phyloP scores from a whole-genome alignment of 2,797 vertebrate species.

The Emydoidea blandingii region DNA sequence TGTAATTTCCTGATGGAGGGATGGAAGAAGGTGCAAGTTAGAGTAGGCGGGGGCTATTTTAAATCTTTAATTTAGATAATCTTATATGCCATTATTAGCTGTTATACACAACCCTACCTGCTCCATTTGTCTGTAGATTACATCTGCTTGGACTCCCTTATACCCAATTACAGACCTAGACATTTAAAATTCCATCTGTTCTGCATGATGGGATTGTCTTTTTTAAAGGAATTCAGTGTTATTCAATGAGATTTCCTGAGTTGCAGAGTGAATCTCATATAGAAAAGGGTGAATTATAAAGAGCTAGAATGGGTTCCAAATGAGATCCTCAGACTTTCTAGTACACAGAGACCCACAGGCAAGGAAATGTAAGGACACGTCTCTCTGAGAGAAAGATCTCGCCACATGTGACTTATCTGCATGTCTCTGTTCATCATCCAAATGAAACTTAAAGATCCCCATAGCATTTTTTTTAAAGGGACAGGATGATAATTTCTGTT shows the following conservation, averaged over 20 bases:
- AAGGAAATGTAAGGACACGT: neutral
- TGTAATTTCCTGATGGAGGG: neutral
- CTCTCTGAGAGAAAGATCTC: neutral
- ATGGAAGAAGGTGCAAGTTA: neutral
- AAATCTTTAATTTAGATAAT: neutral
- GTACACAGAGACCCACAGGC: neutral
- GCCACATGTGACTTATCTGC: neutral
- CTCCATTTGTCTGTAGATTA: neutral
- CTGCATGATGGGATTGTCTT: neutral
- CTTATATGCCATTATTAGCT: neutral
- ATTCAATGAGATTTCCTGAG: neutral
- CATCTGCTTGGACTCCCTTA: neutral
- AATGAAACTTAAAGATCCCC: too few relatives aligned
- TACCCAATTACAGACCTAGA: neutral
- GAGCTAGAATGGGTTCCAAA: neutral
- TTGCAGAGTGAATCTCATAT: neutral
- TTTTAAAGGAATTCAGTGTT: neutral
- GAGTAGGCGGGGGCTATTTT: neutral
- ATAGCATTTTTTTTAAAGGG: too few relatives aligned
- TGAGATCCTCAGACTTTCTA: neutral
- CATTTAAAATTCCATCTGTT: neutral
- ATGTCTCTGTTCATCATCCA: too few relatives aligned
- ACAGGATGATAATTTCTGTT: neutral
- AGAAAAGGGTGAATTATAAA: neutral
- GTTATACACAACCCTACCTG: neutral